Evolutionary conservation across 2,113 vertebrate genomes (phyloP).

Genomic region (Colaptes auratus): DNA sequence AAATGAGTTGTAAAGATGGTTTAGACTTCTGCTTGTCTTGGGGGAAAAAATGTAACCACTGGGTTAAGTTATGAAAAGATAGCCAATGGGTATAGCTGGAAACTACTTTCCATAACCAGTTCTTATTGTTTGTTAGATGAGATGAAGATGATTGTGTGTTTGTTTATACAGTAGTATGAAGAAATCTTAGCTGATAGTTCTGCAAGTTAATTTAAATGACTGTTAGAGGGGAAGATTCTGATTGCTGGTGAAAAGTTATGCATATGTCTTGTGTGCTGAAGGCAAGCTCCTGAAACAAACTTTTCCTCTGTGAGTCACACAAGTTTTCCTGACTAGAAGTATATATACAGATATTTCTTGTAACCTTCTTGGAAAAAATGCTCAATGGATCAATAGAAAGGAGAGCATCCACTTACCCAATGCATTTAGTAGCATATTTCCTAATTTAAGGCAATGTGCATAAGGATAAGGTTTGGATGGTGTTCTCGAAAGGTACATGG

Average conservation of each 20-base stretch:
- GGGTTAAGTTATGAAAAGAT: not conserved
- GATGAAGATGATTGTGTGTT: not conserved
- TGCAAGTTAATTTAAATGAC: not conserved
- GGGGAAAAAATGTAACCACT: not conserved
- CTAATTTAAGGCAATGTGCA: not conserved
- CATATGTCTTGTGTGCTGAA: accelerated
- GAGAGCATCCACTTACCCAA: not conserved
- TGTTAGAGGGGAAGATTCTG: not conserved
- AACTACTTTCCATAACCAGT: not conserved
- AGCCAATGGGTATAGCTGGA: not conserved
- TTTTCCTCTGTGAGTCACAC: not conserved
- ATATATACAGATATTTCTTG: not conserved
- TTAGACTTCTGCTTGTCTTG: not conserved
- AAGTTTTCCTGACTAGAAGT: not conserved
- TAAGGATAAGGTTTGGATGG: not conserved
- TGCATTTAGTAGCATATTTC: not conserved
- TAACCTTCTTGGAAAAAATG: not conserved
- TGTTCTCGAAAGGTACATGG: not conserved
- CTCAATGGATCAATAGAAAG: not conserved
- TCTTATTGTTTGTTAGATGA: not conserved
- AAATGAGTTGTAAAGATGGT: not conserved
- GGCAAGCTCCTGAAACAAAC: not conserved
- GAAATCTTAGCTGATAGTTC: not conserved
- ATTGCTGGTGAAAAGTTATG: accelerated
- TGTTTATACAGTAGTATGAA: not conserved